Evolutionary conservation across 2,797 vertebrate species (phyloP).

Genomic region (Calcarius lapponicus): DNA sequence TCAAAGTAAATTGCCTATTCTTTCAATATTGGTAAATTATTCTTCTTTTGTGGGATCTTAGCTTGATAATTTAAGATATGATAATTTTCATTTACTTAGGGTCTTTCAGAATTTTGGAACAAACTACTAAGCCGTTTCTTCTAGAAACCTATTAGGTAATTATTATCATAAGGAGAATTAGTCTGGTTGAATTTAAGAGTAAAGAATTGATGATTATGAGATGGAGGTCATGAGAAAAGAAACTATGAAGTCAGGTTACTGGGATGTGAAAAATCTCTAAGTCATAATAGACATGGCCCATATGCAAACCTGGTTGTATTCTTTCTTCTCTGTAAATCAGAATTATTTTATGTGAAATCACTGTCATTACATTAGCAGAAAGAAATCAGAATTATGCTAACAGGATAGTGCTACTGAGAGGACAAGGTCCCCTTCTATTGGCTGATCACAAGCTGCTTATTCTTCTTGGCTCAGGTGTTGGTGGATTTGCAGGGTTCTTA

Average conservation of each 20-base stretch:
- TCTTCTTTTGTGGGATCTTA: conserved; percentile 58
- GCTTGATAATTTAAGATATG: conserved; percentile 37
- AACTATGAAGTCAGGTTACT: conserved; percentile 33
- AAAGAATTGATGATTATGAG: conserved; percentile 42
- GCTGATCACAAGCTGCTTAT: neutral
- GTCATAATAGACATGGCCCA: neutral
- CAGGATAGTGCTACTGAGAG: neutral
- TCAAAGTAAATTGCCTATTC: conserved; percentile 70
- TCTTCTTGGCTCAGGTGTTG: neutral
- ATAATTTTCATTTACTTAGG: conserved; percentile 66
- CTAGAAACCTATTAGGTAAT: conserved; percentile 61
- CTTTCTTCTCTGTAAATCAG: neutral
- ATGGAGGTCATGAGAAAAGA: conserved; percentile 23
- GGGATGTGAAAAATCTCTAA: conserved; percentile 22
- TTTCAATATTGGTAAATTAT: conserved; percentile 71
- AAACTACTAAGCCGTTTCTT: conserved; percentile 50
- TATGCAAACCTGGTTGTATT: neutral
- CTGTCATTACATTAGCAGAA: neutral
- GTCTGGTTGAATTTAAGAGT: conserved; percentile 39
- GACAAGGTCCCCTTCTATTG: neutral
- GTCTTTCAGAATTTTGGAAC: conserved; percentile 59
- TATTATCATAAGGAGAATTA: conserved; percentile 47
- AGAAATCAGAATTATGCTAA: neutral
- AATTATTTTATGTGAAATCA: neutral
- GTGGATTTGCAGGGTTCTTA: neutral